Evolutionary conservation across 2,797 vertebrate species (phyloP).

Genomic region (Leuciscus waleckii): DNA sequence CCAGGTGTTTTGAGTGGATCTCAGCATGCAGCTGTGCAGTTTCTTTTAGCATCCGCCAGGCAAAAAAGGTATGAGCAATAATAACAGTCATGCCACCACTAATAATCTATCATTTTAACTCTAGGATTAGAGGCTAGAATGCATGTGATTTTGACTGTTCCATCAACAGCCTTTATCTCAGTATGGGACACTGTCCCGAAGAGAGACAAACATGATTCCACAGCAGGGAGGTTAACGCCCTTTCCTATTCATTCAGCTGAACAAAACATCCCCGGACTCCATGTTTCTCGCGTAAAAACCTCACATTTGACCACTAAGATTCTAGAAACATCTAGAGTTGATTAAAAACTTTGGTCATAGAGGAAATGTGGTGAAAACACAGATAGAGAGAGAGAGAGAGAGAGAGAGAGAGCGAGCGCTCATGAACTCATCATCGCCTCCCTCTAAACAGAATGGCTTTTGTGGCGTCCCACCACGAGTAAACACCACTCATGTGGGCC

Average conservation of each 20-base stretch:
- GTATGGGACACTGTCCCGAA: neutral
- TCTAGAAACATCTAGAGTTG: neutral
- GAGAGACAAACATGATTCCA: neutral
- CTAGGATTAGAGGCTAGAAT: neutral
- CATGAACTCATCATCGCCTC: constrained; percentile 41
- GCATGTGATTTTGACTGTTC: no score
- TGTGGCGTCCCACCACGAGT: constrained; percentile 55
- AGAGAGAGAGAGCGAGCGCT: neutral
- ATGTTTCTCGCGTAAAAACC: neutral
- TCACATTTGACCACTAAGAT: neutral
- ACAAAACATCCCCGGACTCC: neutral
- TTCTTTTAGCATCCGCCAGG: neutral
- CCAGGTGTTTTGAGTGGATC: neutral
- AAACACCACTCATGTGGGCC: constrained; percentile 56
- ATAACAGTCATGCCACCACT: no score
- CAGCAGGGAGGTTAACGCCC: neutral
- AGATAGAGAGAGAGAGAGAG: neutral
- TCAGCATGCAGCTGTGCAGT: neutral
- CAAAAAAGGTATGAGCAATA: neutral
- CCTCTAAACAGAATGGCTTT: constrained; percentile 61
- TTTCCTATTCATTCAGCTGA: neutral
- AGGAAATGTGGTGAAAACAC: neutral
- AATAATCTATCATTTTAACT: neutral
- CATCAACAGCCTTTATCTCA: constrained; percentile 1
- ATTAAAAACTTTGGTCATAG: neutral